These are phyloP conservation scores for Mugil cephalus DNA, from an alignment of 2,113 vertebrate species.

Conservation along the genomic window DNA sequence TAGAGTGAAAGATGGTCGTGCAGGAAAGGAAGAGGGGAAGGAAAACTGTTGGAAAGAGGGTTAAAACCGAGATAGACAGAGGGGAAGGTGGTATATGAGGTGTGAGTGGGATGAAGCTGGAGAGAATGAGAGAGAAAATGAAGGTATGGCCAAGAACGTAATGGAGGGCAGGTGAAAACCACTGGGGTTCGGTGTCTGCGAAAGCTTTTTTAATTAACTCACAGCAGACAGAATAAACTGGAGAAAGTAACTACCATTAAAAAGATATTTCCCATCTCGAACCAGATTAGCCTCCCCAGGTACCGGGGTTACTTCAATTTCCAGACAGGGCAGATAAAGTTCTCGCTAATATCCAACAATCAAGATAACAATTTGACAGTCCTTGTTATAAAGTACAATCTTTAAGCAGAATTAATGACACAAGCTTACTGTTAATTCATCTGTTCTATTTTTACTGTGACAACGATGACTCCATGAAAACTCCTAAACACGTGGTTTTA, in stretches of 20 bases:
- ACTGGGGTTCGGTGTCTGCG: conserved; percentile 50
- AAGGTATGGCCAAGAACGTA: conserved; percentile 21
- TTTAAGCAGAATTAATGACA: conserved; percentile 9
- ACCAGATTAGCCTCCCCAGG: conserved; percentile 57
- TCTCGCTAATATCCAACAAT: conserved; percentile 12
- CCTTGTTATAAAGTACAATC: not conserved
- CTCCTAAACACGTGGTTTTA: too few species aligned
- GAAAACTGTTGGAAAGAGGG: not conserved
- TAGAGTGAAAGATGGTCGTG: conserved; percentile 4
- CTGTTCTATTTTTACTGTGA: not conserved
- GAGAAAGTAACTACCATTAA: conserved; percentile 54
- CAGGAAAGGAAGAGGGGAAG: conserved; percentile 1
- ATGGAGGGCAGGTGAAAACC: conserved; percentile 55
- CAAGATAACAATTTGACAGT: too few species aligned
- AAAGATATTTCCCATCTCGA: conserved; percentile 60
- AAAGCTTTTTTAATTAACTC: conserved; percentile 70
- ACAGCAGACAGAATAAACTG: conserved; percentile 56
- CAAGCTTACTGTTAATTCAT: conserved; percentile 3
- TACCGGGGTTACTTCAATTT: conserved; percentile 37
- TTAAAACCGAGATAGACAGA: conserved; percentile 23
- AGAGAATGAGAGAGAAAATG: conserved; percentile 42
- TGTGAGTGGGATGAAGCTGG: conserved; percentile 35
- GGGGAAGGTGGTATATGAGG: conserved; percentile 10
- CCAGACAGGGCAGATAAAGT: conserved; percentile 21
- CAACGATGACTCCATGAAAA: too few species aligned